Conservation (phyloP, 2,888 invertebrate species). For the Magallana nippona region DNA sequence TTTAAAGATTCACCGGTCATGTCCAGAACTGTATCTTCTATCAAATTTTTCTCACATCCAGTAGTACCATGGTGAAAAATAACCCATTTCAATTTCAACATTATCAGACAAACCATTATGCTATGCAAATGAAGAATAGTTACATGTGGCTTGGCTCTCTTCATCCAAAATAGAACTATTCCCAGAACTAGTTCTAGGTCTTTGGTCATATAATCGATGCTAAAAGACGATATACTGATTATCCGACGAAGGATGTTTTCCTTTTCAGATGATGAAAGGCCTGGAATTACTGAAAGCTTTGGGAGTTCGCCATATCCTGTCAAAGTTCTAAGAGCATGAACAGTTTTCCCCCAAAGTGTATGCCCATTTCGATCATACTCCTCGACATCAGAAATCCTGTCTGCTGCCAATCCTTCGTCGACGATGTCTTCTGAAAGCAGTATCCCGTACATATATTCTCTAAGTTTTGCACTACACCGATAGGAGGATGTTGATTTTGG, state of each 20-base stretch:
- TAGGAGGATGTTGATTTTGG: slow-evolving; percentile 67
- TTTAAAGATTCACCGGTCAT: slow-evolving; percentile 7
- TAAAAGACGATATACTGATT: slow-evolving; percentile 37
- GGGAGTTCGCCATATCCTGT: slow-evolving; percentile 54
- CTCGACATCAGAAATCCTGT: slow-evolving; percentile 51
- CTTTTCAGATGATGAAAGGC: slow-evolving; percentile 42
- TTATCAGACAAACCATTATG: slow-evolving; percentile 55
- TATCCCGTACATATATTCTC: slow-evolving; percentile 75
- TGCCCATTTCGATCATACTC: slow-evolving; percentile 69
- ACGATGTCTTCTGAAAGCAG: slow-evolving; percentile 36
- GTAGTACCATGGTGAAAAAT: background rate
- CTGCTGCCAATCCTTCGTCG: slow-evolving; percentile 9
- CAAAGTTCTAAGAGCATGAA: slow-evolving; percentile 54
- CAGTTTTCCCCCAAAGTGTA: slow-evolving; percentile 59
- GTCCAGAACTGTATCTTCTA: slow-evolving; percentile 45
- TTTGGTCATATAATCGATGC: slow-evolving; percentile 23
- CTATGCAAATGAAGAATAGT: slow-evolving; percentile 57
- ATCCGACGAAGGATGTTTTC: slow-evolving; percentile 37
- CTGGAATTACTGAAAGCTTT: slow-evolving; percentile 49
- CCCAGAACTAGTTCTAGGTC: slow-evolving; percentile 53
- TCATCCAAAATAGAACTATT: slow-evolving; percentile 64
- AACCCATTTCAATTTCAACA: slow-evolving; percentile 17
- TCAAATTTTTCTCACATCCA: slow-evolving; percentile 25
- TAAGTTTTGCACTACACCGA: slow-evolving; percentile 65
- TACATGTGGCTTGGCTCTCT: slow-evolving; percentile 63